Conservation (phyloP, 2,888 invertebrate species). For the Mesorhabditis spiculigera region DNA sequence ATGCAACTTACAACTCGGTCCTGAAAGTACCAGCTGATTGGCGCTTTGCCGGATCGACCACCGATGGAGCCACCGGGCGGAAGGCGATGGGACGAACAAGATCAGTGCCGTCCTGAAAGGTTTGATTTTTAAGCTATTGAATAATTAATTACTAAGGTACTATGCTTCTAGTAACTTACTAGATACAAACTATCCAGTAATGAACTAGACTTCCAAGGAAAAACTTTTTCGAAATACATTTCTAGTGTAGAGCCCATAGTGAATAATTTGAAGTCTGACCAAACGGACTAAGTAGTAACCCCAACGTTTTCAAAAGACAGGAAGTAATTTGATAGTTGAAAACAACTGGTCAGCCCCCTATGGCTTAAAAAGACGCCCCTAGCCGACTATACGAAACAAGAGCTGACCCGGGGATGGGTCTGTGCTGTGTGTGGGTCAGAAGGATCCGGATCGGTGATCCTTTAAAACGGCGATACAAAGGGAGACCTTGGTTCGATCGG, state of each 20-base stretch:
- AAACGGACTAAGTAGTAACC: too few species aligned
- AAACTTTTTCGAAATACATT: neutral
- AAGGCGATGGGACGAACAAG: neutral
- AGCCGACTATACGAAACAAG: too few species aligned
- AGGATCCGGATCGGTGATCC: too few species aligned
- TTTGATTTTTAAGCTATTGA: neutral
- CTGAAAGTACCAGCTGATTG: slow-evolving; percentile 5
- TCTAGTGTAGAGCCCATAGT: neutral
- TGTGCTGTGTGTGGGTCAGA: too few species aligned
- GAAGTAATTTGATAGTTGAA: too few species aligned
- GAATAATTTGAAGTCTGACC: neutral
- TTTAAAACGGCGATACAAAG: too few species aligned
- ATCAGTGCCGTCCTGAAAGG: slow-evolving; percentile 4
- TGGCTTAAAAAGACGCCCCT: too few species aligned
- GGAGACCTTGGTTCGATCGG: too few species aligned
- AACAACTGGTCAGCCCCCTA: too few species aligned
- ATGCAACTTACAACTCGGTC: neutral
- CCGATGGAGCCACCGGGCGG: neutral
- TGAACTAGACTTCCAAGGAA: slow-evolving; percentile 2
- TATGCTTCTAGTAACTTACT: neutral
- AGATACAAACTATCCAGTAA: slow-evolving; percentile 5
- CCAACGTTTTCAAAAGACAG: too few species aligned
- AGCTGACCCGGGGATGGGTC: too few species aligned
- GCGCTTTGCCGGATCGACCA: neutral
- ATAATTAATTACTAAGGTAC: neutral